Percentiles rank a stretch among this genome's conserved stretches.
These are phyloP conservation scores for Rhyzopertha dominica DNA, from an alignment of 1,140 invertebrate species.

Conservation along the genomic window DNA sequence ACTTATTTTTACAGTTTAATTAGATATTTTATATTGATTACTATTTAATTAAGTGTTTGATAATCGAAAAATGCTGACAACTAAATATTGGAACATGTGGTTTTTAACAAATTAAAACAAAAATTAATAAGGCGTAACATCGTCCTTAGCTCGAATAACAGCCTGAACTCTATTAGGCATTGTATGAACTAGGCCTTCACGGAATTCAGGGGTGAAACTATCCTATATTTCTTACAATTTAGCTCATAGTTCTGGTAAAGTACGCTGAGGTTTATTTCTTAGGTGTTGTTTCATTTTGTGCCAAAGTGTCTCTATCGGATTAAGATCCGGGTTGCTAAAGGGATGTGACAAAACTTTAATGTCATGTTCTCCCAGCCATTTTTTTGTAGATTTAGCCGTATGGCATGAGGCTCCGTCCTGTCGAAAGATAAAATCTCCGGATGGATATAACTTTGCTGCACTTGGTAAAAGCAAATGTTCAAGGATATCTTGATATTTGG, in stretches of 20 bases:
- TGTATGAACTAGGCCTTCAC: slow-evolving; percentile 11
- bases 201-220: slow-evolving; percentile 12
- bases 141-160: slow-evolving; percentile 13
- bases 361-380: slow-evolving; percentile 21
- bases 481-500: slow-evolving; percentile 26
- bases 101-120: too few species aligned
- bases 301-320: slow-evolving; percentile 23
- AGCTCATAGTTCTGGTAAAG: not conserved
- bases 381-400: slow-evolving; percentile 23
- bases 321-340: slow-evolving; percentile 24
- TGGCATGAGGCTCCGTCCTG: slow-evolving; percentile 22
- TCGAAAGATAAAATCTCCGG: slow-evolving; percentile 21
- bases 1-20: too few species aligned
- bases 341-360: slow-evolving; percentile 19
- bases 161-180: slow-evolving; percentile 17
- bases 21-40: too few species aligned
- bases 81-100: too few species aligned
- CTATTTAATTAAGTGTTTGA: too few species aligned
- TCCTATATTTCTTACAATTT: slow-evolving; percentile 17
- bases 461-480: slow-evolving; percentile 15
- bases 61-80: too few species aligned
- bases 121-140: too few species aligned
- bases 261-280: slow-evolving; percentile 16
- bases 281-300: slow-evolving; percentile 24
- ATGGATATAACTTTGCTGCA: slow-evolving; percentile 13